Percentiles rank a stretch among this genome's conserved stretches.
These are phyloP conservation scores for Polydrusus cervinus DNA, from an alignment of 2,888 invertebrate species.

Conservation along the genomic window DNA sequence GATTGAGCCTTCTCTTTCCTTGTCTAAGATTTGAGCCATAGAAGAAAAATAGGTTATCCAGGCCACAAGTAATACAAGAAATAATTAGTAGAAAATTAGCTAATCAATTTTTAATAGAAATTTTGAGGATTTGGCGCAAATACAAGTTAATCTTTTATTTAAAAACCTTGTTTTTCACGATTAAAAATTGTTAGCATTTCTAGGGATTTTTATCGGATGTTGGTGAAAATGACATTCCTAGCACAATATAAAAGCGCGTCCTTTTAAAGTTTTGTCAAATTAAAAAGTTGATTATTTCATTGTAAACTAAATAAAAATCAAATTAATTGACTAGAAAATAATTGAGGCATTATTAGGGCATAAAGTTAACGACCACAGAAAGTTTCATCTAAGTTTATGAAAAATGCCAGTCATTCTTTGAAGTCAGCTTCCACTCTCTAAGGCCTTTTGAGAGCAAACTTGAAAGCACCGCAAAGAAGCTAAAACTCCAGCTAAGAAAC, in stretches of 20 bases:
- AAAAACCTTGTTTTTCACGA: no score
- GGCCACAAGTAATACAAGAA: not conserved
- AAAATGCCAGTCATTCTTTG: slow-evolving; percentile 1
- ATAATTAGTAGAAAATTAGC: no score
- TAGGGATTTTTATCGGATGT: no score
- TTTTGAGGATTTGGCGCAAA: no score
- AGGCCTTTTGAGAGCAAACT: not conserved
- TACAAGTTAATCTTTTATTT: no score
- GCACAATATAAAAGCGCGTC: slow-evolving; percentile 4
- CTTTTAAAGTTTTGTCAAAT: slow-evolving; percentile 9
- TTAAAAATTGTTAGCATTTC: no score
- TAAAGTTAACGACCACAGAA: not conserved
- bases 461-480: not conserved
- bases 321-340: not conserved
- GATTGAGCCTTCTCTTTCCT: no score
- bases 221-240: not conserved
- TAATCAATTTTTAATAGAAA: no score
- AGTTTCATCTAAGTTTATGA: not conserved
- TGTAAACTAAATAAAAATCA: not conserved
- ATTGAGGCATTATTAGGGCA: not conserved
- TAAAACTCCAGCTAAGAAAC: not conserved
- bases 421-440: not conserved
- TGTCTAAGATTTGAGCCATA: not conserved
- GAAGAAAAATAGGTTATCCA: not conserved
- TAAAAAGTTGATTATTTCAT: not conserved